A percentile compares a stretch with the other conserved stretches of the same genome.
These are phyloP conservation scores for Chascanopsetta lugubris DNA, from an alignment of 2,113 vertebrate species.

Conservation along the genomic window DNA sequence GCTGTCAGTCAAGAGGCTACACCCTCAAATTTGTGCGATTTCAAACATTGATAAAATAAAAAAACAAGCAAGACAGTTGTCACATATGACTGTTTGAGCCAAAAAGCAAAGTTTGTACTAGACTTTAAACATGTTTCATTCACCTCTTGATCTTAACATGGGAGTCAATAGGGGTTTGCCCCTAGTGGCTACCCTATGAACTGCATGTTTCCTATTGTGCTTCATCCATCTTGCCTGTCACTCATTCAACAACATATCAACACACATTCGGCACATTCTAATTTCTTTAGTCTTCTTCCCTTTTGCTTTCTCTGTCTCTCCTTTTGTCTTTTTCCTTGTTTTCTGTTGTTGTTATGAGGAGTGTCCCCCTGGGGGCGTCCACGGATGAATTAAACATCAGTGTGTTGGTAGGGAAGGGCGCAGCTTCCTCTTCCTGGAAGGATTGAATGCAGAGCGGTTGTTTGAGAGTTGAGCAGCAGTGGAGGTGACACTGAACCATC, in stretches of 20 bases:
- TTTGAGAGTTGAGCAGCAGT: conserved; percentile 48
- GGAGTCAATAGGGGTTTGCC: too few relatives aligned
- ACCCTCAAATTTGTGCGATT: too few relatives aligned
- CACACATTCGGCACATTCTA: conserved; percentile 56
- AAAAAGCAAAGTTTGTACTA: too few relatives aligned
- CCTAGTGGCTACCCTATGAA: too few relatives aligned
- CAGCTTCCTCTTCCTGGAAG: conserved; percentile 59
- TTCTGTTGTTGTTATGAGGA: conserved; percentile 66
- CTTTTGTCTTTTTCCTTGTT: conserved; percentile 12
- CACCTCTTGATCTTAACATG: too few relatives aligned
- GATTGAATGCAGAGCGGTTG: conserved; percentile 59
- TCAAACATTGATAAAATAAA: too few relatives aligned
- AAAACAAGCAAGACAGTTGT: too few relatives aligned
- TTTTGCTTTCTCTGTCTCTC: not conserved
- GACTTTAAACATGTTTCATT: too few relatives aligned
- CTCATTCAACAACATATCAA: conserved; percentile 55
- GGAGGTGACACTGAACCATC: conserved; percentile 68
- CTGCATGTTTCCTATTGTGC: conserved; percentile 22
- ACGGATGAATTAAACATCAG: conserved; percentile 81
- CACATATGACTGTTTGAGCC: too few relatives aligned
- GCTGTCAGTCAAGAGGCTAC: too few relatives aligned
- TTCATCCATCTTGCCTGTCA: too few relatives aligned
- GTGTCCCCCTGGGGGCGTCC: conserved; percentile 62
- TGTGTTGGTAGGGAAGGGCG: conserved; percentile 65
- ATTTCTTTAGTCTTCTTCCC: conserved; percentile 34